Evolutionary conservation across 2,113 vertebrate species (phyloP).

Genomic region (Cyphomyrus discorhynchus): DNA sequence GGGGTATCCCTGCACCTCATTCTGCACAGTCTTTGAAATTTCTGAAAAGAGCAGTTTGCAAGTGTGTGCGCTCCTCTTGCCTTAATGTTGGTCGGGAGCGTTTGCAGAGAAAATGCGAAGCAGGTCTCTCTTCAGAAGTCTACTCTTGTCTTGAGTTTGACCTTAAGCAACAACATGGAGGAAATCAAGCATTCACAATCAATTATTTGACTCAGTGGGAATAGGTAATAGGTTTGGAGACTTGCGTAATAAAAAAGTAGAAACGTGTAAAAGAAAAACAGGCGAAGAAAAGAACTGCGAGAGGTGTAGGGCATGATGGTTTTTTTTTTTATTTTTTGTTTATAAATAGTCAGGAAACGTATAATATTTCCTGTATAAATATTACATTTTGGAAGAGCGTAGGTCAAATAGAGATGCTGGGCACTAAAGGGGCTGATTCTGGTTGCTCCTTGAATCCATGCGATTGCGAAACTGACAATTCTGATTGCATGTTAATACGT

Average conservation of each 20-base stretch:
- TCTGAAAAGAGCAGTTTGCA: slow-evolving; percentile 10
- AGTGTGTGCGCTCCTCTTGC: slow-evolving; percentile 17
- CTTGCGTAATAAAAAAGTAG: slow-evolving; percentile 16
- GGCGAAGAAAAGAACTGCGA: background rate
- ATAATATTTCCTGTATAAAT: background rate
- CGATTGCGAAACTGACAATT: background rate
- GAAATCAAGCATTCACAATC: slow-evolving; percentile 42
- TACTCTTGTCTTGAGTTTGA: slow-evolving; percentile 39
- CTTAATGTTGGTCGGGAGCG: slow-evolving; percentile 9
- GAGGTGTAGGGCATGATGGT: background rate
- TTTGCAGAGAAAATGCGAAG: background rate
- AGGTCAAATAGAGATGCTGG: background rate
- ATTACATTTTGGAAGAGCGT: slow-evolving; percentile 11
- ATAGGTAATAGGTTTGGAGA: slow-evolving; percentile 35
- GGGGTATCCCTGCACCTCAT: background rate
- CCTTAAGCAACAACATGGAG: slow-evolving; percentile 45
- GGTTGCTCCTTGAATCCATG: background rate
- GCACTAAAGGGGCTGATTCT: background rate
- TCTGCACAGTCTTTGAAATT: background rate
- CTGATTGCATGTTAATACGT: background rate
- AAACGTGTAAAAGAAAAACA: background rate
- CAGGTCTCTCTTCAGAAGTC: slow-evolving; percentile 25
- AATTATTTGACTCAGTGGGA: slow-evolving; percentile 45
- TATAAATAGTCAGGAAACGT: background rate
- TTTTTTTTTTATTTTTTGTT: background rate